These are phyloP conservation scores for Phylloscopus trochilus DNA, from an alignment of 2,113 vertebrate species.

Conservation along the genomic window DNA sequence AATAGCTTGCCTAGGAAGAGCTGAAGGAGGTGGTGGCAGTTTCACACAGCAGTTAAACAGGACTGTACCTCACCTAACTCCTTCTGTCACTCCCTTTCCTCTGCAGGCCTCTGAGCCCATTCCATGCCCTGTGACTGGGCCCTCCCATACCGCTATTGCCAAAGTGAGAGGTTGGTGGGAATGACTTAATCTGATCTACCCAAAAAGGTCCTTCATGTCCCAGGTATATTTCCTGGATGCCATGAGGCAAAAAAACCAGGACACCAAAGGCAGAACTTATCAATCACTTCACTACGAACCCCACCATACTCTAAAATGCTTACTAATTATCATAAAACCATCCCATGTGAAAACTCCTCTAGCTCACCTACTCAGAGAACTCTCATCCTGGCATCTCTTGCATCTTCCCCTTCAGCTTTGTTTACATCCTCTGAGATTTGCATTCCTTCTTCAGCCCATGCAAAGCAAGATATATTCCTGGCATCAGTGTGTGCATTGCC, in stretches of 20 bases:
- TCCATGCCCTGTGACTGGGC: background rate
- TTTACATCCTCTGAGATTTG: constrained; percentile 30
- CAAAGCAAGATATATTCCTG: constrained; percentile 30
- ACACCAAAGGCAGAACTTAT: fast-evolving
- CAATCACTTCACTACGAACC: background rate
- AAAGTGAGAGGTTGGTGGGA: background rate
- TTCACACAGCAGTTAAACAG: background rate
- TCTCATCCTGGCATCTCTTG: background rate
- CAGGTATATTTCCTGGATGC: background rate
- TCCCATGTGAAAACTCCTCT: background rate
- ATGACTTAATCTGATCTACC: background rate
- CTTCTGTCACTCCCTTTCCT: background rate
- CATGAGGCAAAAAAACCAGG: background rate
- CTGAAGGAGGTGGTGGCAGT: background rate
- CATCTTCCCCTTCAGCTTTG: background rate
- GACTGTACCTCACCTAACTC: background rate
- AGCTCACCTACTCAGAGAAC: background rate
- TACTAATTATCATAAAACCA: background rate
- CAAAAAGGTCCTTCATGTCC: background rate
- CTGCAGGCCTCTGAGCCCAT: background rate
- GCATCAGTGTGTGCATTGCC: background rate
- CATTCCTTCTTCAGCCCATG: constrained; percentile 25
- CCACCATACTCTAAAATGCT: fast-evolving
- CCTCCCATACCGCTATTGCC: background rate
- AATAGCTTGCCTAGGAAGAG: background rate